Conservation (phyloP, 2,888 invertebrate genomes). For the Scelioninae gen. 2 region DNA sequence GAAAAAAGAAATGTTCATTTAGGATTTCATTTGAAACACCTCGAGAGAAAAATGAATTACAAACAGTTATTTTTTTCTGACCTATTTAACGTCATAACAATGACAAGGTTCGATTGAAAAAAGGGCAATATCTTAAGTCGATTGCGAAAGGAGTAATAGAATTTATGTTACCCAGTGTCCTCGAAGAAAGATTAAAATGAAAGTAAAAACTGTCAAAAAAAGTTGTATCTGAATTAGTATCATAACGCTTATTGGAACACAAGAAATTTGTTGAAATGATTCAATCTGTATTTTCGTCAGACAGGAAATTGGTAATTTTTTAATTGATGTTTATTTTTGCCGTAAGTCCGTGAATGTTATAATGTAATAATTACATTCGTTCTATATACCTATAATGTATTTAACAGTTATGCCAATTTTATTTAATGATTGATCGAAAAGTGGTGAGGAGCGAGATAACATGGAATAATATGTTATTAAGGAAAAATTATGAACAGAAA, state of each 20-base stretch:
- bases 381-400: too few relatives aligned
- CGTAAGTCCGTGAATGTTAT: too few relatives aligned
- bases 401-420: not conserved
- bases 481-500: constrained; percentile 41
- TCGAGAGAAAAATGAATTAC: not conserved
- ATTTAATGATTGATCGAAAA: not conserved
- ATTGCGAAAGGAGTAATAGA: constrained; percentile 34
- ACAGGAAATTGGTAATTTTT: too few relatives aligned
- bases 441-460: constrained; percentile 22
- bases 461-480: constrained; percentile 30
- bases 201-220: constrained; percentile 28
- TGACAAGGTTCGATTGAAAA: constrained; percentile 25
- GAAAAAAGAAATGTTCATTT: too few relatives aligned
- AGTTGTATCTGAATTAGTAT: constrained; percentile 1
- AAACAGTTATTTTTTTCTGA: not conserved
- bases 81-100: constrained; percentile 1
- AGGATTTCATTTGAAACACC: too few relatives aligned
- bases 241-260: not conserved
- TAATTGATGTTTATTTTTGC: not conserved
- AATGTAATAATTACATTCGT: too few relatives aligned
- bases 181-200: constrained; percentile 25
- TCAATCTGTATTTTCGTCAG: not conserved
- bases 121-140: constrained; percentile 10
- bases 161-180: constrained; percentile 27
- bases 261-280: not conserved